A percentile compares a stretch with the other conserved stretches of the same genome.
These are phyloP conservation scores for Brachypodius melanocephalos DNA, from an alignment of 2,113 vertebrate genomes.

Conservation along the genomic window DNA sequence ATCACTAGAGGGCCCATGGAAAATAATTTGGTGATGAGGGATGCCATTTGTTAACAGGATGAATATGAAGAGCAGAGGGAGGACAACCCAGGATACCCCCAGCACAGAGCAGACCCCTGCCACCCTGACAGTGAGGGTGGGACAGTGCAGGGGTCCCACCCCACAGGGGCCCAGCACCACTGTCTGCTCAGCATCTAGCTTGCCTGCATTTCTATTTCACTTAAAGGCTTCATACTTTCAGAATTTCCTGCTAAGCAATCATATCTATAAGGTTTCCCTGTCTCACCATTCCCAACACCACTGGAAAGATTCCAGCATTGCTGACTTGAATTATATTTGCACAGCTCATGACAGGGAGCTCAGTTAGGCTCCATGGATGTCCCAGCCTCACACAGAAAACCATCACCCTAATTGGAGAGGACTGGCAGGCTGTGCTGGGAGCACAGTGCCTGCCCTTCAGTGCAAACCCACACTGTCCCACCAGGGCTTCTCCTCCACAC, in stretches of 20 bases:
- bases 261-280: too few relatives aligned
- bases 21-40: background rate
- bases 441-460: background rate
- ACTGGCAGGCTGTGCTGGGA: background rate
- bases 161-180: accelerated
- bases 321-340: background rate
- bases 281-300: background rate
- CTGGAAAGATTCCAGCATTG: background rate
- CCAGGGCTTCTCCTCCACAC: background rate
- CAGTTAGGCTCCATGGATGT: background rate
- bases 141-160: background rate
- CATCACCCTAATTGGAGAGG: background rate
- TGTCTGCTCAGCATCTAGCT: background rate
- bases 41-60: background rate
- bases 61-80: background rate
- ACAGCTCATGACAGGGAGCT: background rate
- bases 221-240: too few relatives aligned
- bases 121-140: accelerated
- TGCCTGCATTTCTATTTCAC: too few relatives aligned
- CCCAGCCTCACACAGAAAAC: background rate
- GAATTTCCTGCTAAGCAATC: too few relatives aligned
- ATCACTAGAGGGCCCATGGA: background rate
- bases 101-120: background rate
- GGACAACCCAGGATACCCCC: background rate
- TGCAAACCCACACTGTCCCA: background rate